Base-by-base conservation (phyloP, 2,797 vertebrate species). In the Xyrichtys novacula region DNA sequence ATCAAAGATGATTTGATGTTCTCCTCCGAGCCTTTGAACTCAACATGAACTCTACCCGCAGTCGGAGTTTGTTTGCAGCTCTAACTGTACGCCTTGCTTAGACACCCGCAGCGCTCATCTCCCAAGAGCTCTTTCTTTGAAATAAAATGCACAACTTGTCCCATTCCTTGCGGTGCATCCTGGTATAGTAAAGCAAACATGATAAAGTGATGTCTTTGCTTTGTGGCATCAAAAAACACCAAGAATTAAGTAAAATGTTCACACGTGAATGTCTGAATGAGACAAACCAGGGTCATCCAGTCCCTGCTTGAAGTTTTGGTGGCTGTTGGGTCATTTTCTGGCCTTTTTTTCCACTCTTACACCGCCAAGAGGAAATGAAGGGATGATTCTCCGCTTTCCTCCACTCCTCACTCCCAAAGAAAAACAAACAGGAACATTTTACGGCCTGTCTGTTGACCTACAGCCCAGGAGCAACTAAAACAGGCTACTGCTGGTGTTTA, bases 331-430 rank as follows among this genome's bases (percentile, higher is more conserved):
- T 87, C 63, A 76, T 80, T 80, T 85, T 88, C 76, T 73, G 65
- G 79, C 83, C 65, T 83, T 76, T 76, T 74, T 80, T 85, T 81
- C 71, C 71, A 65, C 46, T 77, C 50, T 57, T 73, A 42, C 31
- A 12, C 76, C 85, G 83, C 88, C 81, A 77, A 88, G 83, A 90
- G 86, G 86, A 91, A 90, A 92, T 90, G 63, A 90, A 86, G 81
- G 86, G 84, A 91, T 91, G 89, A 91, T 88, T 84, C 85, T 66
- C 31, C 38, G 32, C 80, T 85, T 82, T 75, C 75, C 71, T 80
- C 32, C 56, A 42, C 74, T 77, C 61, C 5, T 85, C 82, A 68
- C 80, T 83, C 84, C 78, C 56, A 47, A 14, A 55, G 65, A 85
- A 86, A n/a, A 80, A 88, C 74, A 86, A 89, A 88, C 85, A 89